Conservation (phyloP, 2,888 invertebrate species). For the Geophilus truncorum region DNA sequence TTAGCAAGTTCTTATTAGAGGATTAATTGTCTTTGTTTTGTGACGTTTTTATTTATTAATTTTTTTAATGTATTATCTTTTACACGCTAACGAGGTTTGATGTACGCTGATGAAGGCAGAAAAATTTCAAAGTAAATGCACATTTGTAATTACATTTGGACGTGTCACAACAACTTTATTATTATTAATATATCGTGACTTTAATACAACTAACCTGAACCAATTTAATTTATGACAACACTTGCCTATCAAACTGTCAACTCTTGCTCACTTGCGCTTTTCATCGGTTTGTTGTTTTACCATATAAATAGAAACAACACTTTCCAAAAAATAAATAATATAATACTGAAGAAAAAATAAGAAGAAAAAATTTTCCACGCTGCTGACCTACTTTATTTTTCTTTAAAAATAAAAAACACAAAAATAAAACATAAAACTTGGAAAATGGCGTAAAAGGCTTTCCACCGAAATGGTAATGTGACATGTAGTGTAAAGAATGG, state of each 20-base stretch:
- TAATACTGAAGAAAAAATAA: background rate
- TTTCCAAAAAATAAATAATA: background rate
- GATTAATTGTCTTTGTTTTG: background rate
- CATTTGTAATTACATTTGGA: background rate
- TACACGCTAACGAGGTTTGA: background rate
- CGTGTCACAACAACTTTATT: conserved; percentile 12
- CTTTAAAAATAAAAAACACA: background rate
- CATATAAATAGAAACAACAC: background rate
- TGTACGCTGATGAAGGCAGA: background rate
- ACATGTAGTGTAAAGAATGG: background rate
- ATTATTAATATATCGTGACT: conserved; percentile 16
- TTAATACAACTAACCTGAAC: background rate
- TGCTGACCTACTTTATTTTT: background rate
- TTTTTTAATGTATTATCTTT: background rate
- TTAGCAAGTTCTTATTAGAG: background rate
- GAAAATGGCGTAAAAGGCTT: background rate
- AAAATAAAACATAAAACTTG: background rate
- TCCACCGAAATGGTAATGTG: background rate
- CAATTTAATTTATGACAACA: conserved; percentile 16
- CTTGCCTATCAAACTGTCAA: conserved; percentile 16
- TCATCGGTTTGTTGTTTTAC: background rate
- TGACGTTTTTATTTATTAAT: background rate
- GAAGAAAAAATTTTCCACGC: background rate
- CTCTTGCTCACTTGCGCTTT: conserved; percentile 13
- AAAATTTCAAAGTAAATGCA: background rate